phyloP scores from a whole-genome alignment of 2,113 vertebrate genomes.

The Ifrita kowaldi region DNA sequence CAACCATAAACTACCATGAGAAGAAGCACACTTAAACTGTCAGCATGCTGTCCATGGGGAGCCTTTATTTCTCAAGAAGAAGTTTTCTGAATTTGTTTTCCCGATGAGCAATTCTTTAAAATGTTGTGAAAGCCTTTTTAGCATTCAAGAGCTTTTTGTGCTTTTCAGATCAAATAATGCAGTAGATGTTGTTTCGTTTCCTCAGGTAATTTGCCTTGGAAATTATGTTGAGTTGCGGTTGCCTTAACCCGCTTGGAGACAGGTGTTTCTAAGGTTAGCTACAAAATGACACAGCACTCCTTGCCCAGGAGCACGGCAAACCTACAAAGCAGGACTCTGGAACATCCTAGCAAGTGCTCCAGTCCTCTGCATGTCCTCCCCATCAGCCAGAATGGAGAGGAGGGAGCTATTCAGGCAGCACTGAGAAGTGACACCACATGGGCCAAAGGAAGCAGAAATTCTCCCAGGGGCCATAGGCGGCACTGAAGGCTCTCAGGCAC shows the following conservation, averaged over 20 bases:
- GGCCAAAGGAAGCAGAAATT: not conserved
- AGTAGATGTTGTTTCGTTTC: not conserved
- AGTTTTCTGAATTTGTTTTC: conserved; percentile 2
- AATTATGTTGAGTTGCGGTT: not conserved
- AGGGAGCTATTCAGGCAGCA: not conserved
- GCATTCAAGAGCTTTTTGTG: conserved; percentile 30
- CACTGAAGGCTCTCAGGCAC: not conserved
- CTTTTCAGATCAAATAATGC: conserved; percentile 23
- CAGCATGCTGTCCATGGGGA: not conserved
- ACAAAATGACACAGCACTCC: not conserved
- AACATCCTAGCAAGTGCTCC: not conserved
- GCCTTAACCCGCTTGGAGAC: not conserved
- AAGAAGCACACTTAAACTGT: conserved; percentile 10
- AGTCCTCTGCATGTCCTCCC: not conserved
- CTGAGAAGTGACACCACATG: fast-evolving
- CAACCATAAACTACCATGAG: not conserved
- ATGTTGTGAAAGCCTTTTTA: conserved; percentile 8
- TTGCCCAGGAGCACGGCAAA: not conserved
- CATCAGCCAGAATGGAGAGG: not conserved
- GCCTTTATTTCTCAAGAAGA: not conserved
- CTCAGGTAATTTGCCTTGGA: conserved; percentile 36
- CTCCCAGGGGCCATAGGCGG: not conserved
- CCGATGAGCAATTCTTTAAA: not conserved
- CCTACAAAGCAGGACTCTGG: not conserved
- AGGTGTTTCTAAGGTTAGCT: not conserved